A percentile compares a stretch with the other conserved stretches of the same genome.
Conservation (phyloP, 2,797 vertebrate genomes). For the Austrolebias charrua region DNA sequence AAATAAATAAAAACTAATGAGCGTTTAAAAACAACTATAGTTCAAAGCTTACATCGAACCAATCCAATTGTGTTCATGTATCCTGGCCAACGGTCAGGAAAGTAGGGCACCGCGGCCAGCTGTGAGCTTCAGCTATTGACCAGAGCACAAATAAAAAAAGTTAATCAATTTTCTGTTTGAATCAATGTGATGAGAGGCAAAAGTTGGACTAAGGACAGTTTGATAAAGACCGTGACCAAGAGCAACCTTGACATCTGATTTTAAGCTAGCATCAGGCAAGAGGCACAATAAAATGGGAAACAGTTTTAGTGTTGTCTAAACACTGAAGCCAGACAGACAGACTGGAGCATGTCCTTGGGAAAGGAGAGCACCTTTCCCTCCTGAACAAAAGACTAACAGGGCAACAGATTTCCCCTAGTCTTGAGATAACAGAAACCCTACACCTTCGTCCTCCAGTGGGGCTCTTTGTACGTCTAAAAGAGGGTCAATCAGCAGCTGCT, state of each 20-base stretch:
- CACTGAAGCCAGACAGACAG: conserved; percentile 74
- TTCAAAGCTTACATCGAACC: conserved; percentile 22
- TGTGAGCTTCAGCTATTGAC: conserved; percentile 43
- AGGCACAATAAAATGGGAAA: conserved; percentile 55
- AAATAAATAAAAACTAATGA: conserved; percentile 45
- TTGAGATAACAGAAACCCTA: conserved; percentile 83
- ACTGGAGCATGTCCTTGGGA: conserved; percentile 71
- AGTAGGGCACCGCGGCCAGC: conserved; percentile 54
- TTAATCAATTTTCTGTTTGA: conserved; percentile 58
- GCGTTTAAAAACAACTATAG: conserved; percentile 36
- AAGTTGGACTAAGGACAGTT: conserved; percentile 26
- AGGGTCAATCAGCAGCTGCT: conserved; percentile 78
- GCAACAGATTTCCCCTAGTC: conserved; percentile 65
- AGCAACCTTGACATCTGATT: conserved; percentile 39
- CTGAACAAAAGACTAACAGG: conserved; percentile 76
- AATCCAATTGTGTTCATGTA: conserved; percentile 15
- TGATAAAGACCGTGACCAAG: conserved; percentile 38
- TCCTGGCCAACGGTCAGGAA: conserved; percentile 39
- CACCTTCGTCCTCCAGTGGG: conserved; percentile 75
- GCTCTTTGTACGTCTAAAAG: conserved; percentile 79
- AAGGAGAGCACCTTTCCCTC: conserved; percentile 48
- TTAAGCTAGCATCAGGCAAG: conserved; percentile 67
- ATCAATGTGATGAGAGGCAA: conserved; percentile 40
- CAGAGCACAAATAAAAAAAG: conserved; percentile 39
- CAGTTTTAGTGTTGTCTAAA: conserved; percentile 76